Evolutionary conservation across 2,888 invertebrate genomes (phyloP), one percentile per base, ranked within the genome.

Genomic region (Tryphoninae sp.): DNA sequence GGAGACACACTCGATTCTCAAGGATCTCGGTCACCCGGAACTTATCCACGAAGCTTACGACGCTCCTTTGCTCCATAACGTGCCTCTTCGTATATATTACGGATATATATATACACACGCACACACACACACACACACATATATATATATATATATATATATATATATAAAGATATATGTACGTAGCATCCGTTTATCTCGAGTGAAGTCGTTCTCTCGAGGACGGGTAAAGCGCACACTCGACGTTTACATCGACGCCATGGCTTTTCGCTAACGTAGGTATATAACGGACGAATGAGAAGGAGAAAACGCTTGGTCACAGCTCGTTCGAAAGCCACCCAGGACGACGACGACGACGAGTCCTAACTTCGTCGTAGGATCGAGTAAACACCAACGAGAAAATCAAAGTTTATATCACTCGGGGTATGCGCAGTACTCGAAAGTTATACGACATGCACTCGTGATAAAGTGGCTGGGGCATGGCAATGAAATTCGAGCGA

Each of bases 1-100:
- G 80, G 72, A 79, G 69, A 62, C 78, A 65, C 75, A 23, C 61
- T 58, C 59, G 55, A 62, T 42, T 69, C 58, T 80, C 82, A 71
- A 49, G 73, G 83, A 88, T 88, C 88, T 89, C 90, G 89, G 89
- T 88, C 88, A 89, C 87, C 90, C 89, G 90, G 89, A 89, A 89
- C 89, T 87, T 80, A 80, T 75, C 67, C 78, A 40, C 67, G 73
- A 13, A 78, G 73, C 78, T 78, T 73, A 73, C 67, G 67, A 67
- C 78, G 79, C 76, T 61, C 59, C 76, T 76, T 61, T 76, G 59
- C 59, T 58, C 58, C 33, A 72, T 78, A 22, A 51, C 22, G n/a
- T 53, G 64, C 1, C 51, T 69, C 84, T 78, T 77, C 81, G 78
- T 73, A 69, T 78, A 76, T 33, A 33, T 33, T 33, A 33, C 6